Conservation (phyloP, 2,113 vertebrate species). For the Semicossyphus pulcher region DNA sequence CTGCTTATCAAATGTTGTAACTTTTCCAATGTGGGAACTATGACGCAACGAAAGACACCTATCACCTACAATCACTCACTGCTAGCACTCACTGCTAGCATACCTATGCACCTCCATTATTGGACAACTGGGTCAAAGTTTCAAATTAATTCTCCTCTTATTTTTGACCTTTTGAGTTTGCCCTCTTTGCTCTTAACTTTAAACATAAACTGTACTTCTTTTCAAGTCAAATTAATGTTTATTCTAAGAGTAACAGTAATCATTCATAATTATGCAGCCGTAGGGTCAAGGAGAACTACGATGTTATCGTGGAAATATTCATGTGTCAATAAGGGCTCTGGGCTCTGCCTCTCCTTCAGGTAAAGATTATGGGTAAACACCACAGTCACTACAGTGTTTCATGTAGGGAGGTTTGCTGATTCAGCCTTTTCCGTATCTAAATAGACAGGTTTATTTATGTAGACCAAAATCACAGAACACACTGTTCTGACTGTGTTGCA, state of each 20-base stretch:
- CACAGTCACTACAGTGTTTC: slow-evolving; percentile 20
- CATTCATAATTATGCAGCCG: neutral
- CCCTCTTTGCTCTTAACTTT: neutral
- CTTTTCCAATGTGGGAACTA: slow-evolving; percentile 20
- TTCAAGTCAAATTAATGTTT: neutral
- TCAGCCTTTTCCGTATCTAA: slow-evolving; percentile 43
- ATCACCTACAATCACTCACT: neutral
- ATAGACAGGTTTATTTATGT: slow-evolving; percentile 15
- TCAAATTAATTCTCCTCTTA: neutral
- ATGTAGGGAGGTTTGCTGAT: slow-evolving; percentile 15
- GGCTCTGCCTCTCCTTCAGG: neutral
- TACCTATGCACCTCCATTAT: neutral
- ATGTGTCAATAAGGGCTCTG: slow-evolving; percentile 20
- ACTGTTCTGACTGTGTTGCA: neutral
- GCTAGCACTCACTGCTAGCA: neutral
- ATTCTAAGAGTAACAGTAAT: no score
- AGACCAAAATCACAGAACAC: slow-evolving; percentile 2
- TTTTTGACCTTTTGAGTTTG: slow-evolving; percentile 8
- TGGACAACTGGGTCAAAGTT: neutral
- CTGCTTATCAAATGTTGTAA: slow-evolving; percentile 23
- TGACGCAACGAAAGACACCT: slow-evolving; percentile 13
- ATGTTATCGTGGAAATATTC: slow-evolving; percentile 28
- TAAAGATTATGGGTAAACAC: slow-evolving; percentile 35
- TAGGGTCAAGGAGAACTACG: neutral
- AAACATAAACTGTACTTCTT: neutral